phyloP scores from a whole-genome alignment of 1,140 invertebrate genomes.

The Helicoverpa armigera region DNA sequence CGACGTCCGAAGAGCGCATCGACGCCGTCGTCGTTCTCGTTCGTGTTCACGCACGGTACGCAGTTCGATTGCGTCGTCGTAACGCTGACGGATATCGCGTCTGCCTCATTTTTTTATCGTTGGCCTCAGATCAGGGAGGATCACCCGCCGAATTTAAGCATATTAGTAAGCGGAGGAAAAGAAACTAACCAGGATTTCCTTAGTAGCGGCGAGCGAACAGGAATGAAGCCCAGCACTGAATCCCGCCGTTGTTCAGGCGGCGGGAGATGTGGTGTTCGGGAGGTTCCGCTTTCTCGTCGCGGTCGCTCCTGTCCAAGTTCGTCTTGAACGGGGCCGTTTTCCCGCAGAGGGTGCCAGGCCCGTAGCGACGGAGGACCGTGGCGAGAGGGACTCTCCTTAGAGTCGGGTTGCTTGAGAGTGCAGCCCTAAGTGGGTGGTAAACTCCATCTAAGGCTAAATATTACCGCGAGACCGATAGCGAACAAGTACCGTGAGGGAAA shows the following conservation, averaged over 20 bases:
- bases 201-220: constrained; percentile 95
- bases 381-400: constrained; percentile 88
- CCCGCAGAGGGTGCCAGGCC: constrained; percentile 92
- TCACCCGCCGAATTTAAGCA: constrained; percentile 95
- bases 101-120: not conserved
- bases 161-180: constrained; percentile 97
- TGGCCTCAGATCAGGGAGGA: constrained; percentile 90
- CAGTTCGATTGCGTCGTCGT: constrained; percentile 5
- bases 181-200: constrained; percentile 96
- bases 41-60: not conserved
- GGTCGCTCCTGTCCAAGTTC: constrained; percentile 88
- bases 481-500: constrained; percentile 97
- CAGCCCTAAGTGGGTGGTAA: constrained; percentile 94
- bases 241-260: constrained; percentile 79
- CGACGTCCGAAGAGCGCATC: constrained; percentile 12
- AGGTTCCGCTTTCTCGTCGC: constrained; percentile 81
- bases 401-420: constrained; percentile 95
- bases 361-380: constrained; percentile 86
- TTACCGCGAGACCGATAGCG: constrained; percentile 93
- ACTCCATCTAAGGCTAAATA: constrained; percentile 96
- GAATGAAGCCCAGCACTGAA: constrained; percentile 90
- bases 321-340: constrained; percentile 89
- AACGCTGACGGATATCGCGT: constrained; percentile 16
- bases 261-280: constrained; percentile 90
- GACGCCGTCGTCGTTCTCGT: constrained; percentile 17